A percentile compares a stretch with the other conserved stretches of the same genome.
Conservation (phyloP, 2,888 invertebrate genomes). For the Tethea ocularis region DNA sequence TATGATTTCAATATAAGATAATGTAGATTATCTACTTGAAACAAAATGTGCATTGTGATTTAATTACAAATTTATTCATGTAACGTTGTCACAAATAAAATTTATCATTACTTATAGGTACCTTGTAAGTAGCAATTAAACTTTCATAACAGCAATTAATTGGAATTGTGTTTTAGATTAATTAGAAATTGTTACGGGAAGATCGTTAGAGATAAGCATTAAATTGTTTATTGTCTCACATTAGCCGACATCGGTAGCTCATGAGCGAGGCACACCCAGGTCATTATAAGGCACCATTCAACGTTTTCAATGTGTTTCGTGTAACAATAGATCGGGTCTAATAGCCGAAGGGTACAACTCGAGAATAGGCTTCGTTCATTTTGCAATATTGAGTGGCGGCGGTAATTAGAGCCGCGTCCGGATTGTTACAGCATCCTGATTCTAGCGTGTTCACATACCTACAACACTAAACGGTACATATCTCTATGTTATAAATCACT, state of each 20-base stretch:
- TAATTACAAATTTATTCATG: slow-evolving; percentile 51
- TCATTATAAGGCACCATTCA: slow-evolving; percentile 65
- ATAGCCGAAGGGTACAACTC: slow-evolving; percentile 64
- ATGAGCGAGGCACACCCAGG: slow-evolving; percentile 56
- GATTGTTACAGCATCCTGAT: slow-evolving; percentile 79
- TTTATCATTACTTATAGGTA: slow-evolving; percentile 49
- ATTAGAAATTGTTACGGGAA: slow-evolving; percentile 67
- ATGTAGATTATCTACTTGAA: slow-evolving; percentile 23
- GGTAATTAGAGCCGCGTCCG: slow-evolving; percentile 79
- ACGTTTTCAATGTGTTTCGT: slow-evolving; percentile 64
- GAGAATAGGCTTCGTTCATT: slow-evolving; percentile 70
- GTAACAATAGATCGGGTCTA: slow-evolving; percentile 70
- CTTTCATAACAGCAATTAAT: slow-evolving; percentile 75
- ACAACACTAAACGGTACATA: slow-evolving; percentile 25
- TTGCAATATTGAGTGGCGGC: slow-evolving; percentile 78
- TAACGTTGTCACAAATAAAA: slow-evolving; percentile 48
- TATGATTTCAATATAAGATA: slow-evolving; percentile 15
- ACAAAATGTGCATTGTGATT: slow-evolving; percentile 40
- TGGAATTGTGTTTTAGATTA: slow-evolving; percentile 66
- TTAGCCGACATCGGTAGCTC: slow-evolving; percentile 53
- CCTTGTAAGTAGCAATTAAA: slow-evolving; percentile 61
- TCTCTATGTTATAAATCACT: slow-evolving; percentile 11
- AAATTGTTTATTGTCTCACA: slow-evolving; percentile 60
- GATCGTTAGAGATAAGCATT: slow-evolving; percentile 59
- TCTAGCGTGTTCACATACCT: slow-evolving; percentile 58